Base-by-base conservation (phyloP, 2,113 vertebrate genomes). In the Oreochromis aureus region DNA sequence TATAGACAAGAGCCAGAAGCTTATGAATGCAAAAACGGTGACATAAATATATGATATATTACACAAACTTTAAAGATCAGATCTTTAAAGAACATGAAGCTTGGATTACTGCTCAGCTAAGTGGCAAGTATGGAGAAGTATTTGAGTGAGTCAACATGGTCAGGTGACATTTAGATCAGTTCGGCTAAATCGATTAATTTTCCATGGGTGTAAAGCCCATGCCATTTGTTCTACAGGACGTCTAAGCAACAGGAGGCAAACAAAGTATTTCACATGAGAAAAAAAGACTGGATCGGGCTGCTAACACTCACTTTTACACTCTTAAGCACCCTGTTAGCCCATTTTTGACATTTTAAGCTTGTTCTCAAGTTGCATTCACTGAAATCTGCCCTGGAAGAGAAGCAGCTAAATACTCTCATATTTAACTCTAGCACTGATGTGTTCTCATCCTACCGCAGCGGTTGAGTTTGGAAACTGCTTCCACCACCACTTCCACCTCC, bases 381-480 rank as follows among this genome's bases (percentile, higher is more conserved):
- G 44, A 78, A 78, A 32, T 51, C 27, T 53, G 10, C 27, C 73
- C 46, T 9, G 27, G 73, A 6, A 53, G 48, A 32, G 46, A 78
- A 34, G 73, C 46, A 53, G 27, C 10, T 78, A 32, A 78, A 53
- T 51, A n/a, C 10, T 76, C 71, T 78, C 48, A 34, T 69, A 71
- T 39, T 34, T 15, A 55, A 90, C 39, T 63, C 24, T 7, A 46
- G 8, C 10, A n/a, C 15, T 19, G 24, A 27, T 54, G 41, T 6
- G 16, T 27, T 84, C 24, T 71, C 2, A 30, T 88, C 98, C 95
- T 99, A 99, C 98, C 98, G 96, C 86, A 95, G 93, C 0, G 91
- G 97, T 85, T 97, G 97, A 54, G 89, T 96, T 90, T 96, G 97
- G 87, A 92, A 93, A 71, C 91, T 12, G 19, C 53, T 44, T 8